Evolutionary conservation across 2,888 invertebrate genomes (phyloP).

Genomic region (Chrysolina americana): DNA sequence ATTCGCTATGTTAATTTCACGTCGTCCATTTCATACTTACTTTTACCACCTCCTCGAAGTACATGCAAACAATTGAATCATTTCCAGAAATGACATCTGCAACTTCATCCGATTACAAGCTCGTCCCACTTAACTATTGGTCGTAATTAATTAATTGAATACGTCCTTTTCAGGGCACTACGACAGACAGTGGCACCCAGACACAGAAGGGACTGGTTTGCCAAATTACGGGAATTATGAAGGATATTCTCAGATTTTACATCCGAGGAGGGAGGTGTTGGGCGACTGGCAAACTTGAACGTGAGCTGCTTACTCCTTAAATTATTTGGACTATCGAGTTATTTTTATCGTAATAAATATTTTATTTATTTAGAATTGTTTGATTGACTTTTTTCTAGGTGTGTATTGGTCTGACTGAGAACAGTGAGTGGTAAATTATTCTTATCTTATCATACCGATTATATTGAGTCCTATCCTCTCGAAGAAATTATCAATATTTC

Average conservation of each 20-base stretch:
- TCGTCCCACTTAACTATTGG: not conserved
- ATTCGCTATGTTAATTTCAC: not conserved
- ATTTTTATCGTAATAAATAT: not conserved
- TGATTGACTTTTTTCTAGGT: no score
- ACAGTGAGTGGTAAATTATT: no score
- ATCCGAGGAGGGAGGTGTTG: conserved; percentile 43
- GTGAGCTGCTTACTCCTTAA: not conserved
- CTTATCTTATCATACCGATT: no score
- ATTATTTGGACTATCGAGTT: not conserved
- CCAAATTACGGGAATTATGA: conserved; percentile 33
- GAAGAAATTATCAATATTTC: no score
- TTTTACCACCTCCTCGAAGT: not conserved
- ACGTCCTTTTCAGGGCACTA: conserved; percentile 62
- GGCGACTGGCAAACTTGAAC: conserved; percentile 14
- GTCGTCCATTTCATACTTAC: not conserved
- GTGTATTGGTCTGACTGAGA: no score
- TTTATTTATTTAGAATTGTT: no score
- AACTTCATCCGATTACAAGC: not conserved
- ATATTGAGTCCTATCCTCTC: no score
- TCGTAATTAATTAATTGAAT: conserved; percentile 9
- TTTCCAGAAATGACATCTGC: not conserved
- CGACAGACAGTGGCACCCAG: conserved; percentile 62
- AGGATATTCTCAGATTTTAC: conserved; percentile 38
- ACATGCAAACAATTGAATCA: not conserved
- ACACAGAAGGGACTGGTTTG: conserved; percentile 37